Base-by-base conservation (phyloP, 2,797 vertebrate species). In the Arctocebus calabarensis region DNA sequence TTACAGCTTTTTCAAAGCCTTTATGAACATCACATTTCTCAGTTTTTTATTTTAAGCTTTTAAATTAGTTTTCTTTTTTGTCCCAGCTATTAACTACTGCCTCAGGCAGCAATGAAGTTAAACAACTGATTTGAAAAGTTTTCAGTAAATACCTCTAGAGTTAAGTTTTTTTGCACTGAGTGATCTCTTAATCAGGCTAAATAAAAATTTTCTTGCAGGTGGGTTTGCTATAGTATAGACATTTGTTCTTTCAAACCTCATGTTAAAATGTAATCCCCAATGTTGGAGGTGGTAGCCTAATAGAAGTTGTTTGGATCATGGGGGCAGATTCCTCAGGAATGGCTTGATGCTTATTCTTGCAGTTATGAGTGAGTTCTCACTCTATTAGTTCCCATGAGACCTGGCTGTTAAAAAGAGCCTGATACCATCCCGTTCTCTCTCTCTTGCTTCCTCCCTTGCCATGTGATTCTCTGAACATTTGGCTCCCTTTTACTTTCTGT, bases 51-150 rank as follows among this genome's bases (percentile, higher is more conserved):
- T 93, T 81, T 77, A 55, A 90, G 19, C 27, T 88, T 81, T 70
- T 32, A 88, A 17, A 27, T 86, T 95, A 59, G 37, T 1, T 61
- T 75, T 93, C 40, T 79, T 84, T 20, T 86, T 85, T 82, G 34
- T 2, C 55, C 25, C 34, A 86, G 62, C 25, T 57, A 32, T 52
- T 93, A 83, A n/a, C 61, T 64, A 59, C 0, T 23, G 23, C 32
- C 34, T 96, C 74, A 78, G n/a, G 32, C 14, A 95, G n/a, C n/a
- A 68, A n/a, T 79, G 27, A 93, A 66, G 25, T 88, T 91, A 66
- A 84, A 85, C 9, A 77, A 81, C 27, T 66, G 13, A 8, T 40
- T 95, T 64, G 71, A 90, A 77, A 74, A 83, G 13, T 79, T 84
- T 93, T 78, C 34, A 52, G 66, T 12, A 96, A 73, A 83, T 77